These are phyloP conservation scores for Metallyticus violacea DNA, from an alignment of 2,888 invertebrate genomes.

Conservation along the genomic window DNA sequence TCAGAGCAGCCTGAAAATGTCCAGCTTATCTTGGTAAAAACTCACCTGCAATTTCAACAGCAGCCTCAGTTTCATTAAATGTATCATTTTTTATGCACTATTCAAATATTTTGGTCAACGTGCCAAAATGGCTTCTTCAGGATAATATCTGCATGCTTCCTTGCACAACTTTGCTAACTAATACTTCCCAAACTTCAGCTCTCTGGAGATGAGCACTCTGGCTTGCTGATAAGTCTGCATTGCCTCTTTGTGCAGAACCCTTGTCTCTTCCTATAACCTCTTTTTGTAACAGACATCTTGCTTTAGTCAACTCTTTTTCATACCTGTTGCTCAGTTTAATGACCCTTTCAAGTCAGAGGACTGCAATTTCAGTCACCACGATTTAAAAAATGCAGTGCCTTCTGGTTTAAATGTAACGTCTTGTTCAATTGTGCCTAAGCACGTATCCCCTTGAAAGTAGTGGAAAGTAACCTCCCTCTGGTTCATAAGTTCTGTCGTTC, in stretches of 20 bases:
- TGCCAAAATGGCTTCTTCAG: background rate
- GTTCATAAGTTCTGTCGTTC: too few relatives aligned
- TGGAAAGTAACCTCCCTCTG: too few relatives aligned
- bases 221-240: background rate
- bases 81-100: background rate
- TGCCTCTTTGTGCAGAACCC: background rate
- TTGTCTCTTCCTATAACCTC: too few relatives aligned
- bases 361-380: too few relatives aligned
- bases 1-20: background rate
- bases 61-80: background rate
- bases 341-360: too few relatives aligned
- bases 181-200: background rate
- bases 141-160: background rate
- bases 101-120: background rate
- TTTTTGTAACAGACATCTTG: background rate
- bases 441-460: too few relatives aligned
- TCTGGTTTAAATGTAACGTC: too few relatives aligned
- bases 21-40: background rate
- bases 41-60: background rate
- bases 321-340: background rate
- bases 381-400: too few relatives aligned
- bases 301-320: background rate
- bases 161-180: background rate
- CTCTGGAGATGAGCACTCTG: background rate
- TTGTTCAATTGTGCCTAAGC: too few relatives aligned